Conservation (phyloP, 2,797 vertebrate genomes). For the Leuciscus waleckii region DNA sequence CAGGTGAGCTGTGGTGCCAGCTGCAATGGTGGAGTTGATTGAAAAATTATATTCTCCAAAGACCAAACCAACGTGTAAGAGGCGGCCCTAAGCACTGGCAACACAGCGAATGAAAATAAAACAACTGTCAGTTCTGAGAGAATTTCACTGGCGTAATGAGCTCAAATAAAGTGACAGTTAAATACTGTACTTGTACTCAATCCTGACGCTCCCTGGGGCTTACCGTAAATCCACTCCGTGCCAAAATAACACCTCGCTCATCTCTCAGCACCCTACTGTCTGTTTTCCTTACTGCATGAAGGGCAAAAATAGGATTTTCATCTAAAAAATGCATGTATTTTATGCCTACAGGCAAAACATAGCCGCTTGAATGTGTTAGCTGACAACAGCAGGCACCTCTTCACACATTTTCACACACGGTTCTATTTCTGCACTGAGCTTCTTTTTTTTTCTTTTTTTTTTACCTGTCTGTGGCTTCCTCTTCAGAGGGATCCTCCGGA, state of each 20-base stretch:
- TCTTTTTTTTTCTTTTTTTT: constrained; percentile 72
- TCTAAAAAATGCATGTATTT: constrained; percentile 23
- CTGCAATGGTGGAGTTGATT: constrained; percentile 64
- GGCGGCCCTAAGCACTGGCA: constrained; percentile 38
- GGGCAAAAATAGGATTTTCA: constrained; percentile 27
- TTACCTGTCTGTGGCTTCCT: constrained; percentile 90
- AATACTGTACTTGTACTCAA: constrained; percentile 47
- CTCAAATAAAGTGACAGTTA: constrained; percentile 44
- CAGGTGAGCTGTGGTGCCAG: constrained; percentile 70
- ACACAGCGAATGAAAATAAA: constrained; percentile 53
- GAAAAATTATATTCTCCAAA: constrained; percentile 61
- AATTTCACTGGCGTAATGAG: constrained; percentile 40
- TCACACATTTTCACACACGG: constrained; percentile 32
- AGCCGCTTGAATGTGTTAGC: constrained; percentile 53
- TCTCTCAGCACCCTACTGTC: constrained; percentile 16
- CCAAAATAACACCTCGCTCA: constrained; percentile 39
- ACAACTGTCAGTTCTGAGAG: constrained; percentile 45
- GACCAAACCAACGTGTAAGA: constrained; percentile 38
- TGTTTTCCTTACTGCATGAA: constrained; percentile 32
- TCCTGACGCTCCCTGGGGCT: constrained; percentile 16
- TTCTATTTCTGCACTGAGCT: constrained; percentile 48
- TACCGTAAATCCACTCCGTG: constrained; percentile 45
- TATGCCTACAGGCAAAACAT: constrained; percentile 31
- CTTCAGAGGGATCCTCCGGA: constrained; percentile 80
- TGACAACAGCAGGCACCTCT: constrained; percentile 45